A percentile compares a stretch with the other conserved stretches of the same genome.
These are phyloP conservation scores for Mesochorus sp. DNA, from an alignment of 2,888 invertebrate species.

Conservation along the genomic window DNA sequence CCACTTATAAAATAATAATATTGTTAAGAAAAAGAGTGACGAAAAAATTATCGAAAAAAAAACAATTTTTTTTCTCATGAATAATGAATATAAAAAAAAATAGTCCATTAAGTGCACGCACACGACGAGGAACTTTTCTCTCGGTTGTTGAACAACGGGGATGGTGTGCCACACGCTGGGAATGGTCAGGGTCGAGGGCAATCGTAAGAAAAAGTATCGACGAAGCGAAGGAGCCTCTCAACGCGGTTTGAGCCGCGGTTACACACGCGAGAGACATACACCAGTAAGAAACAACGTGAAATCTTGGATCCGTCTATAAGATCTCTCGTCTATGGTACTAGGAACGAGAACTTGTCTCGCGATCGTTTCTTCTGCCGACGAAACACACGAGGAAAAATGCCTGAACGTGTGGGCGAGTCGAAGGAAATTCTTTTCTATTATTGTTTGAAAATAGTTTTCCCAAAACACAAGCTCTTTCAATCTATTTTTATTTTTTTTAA, in stretches of 20 bases:
- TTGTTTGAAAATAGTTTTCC: neutral
- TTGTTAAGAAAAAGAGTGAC: neutral
- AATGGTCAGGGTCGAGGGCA: constrained; percentile 60
- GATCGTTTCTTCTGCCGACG: constrained; percentile 2
- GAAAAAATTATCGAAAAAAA: neutral
- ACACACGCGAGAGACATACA: constrained; percentile 35
- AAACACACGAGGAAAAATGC: constrained; percentile 30
- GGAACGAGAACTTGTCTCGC: constrained; percentile 26
- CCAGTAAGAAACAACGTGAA: constrained; percentile 46
- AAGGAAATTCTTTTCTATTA: constrained; percentile 1
- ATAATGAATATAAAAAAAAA: constrained; percentile 9
- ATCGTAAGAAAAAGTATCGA: constrained; percentile 35
- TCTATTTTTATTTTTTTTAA: constrained; percentile 17
- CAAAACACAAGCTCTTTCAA: constrained; percentile 3
- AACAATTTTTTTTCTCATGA: neutral
- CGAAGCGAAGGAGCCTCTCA: constrained; percentile 26
- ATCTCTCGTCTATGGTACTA: constrained; percentile 22
- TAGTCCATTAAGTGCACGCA: constrained; percentile 34
- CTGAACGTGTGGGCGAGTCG: constrained; percentile 49
- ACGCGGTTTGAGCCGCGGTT: constrained; percentile 34
- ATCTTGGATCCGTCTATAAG: constrained; percentile 31
- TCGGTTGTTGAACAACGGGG: constrained; percentile 56
- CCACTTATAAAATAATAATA: neutral
- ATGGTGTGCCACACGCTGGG: constrained; percentile 61
- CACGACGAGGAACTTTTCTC: constrained; percentile 27